Percentiles rank a stretch among this genome's conserved stretches.
These are phyloP conservation scores for Autographa pulchrina DNA, from an alignment of 2,888 invertebrate species.

Conservation along the genomic window DNA sequence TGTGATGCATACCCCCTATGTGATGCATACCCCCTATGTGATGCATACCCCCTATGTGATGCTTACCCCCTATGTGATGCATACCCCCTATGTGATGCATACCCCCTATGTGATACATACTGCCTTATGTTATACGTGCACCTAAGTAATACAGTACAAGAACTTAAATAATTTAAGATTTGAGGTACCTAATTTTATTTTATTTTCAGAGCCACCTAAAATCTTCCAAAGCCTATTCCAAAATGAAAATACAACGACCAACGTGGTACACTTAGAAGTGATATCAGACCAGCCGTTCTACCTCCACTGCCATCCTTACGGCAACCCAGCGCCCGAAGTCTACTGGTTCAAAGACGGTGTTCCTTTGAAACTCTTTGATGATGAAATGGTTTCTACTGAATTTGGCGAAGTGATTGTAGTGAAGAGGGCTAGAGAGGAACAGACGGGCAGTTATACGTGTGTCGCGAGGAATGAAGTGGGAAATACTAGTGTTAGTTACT, in stretches of 20 bases:
- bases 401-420: slow-evolving; percentile 79
- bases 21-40: too few species aligned
- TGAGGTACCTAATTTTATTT: not conserved
- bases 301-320: slow-evolving; percentile 89
- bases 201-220: slow-evolving; percentile 81
- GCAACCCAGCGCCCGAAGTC: slow-evolving; percentile 89
- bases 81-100: too few species aligned
- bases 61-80: too few species aligned
- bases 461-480: slow-evolving; percentile 90
- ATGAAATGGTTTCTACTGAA: slow-evolving; percentile 76
- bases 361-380: slow-evolving; percentile 85
- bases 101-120: too few species aligned
- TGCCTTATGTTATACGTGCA: too few species aligned
- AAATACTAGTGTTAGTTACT: slow-evolving; percentile 78
- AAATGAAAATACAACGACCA: slow-evolving; percentile 60
- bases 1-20: too few species aligned
- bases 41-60: too few species aligned
- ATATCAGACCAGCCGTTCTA: slow-evolving; percentile 82
- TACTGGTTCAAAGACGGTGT: slow-evolving; percentile 90
- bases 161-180: not conserved
- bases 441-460: slow-evolving; percentile 89
- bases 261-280: slow-evolving; percentile 72
- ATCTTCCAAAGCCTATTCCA: slow-evolving; percentile 76
- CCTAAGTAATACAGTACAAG: too few species aligned
- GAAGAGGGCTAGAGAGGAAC: slow-evolving; percentile 69